Percentiles rank a stretch among this genome's conserved stretches.
These are phyloP conservation scores for Sebastes minor DNA, from an alignment of 2,797 vertebrate genomes.

Conservation along the genomic window DNA sequence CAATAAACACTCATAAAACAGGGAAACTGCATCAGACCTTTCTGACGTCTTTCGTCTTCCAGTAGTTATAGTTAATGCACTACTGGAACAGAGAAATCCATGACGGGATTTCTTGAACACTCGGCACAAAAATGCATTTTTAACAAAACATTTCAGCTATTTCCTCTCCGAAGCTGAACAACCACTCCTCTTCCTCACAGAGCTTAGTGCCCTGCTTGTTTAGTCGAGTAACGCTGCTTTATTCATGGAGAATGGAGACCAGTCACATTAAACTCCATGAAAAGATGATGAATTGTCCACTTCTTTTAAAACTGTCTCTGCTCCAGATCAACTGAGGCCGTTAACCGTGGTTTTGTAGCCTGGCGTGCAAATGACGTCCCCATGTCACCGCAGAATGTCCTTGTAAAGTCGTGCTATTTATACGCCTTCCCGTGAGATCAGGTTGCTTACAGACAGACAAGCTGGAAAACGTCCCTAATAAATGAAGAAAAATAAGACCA, in stretches of 20 bases:
- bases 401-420: too few relatives aligned
- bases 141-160: not conserved
- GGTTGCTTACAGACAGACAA: not conserved
- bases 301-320: not conserved
- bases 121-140: not conserved
- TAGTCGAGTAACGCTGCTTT: not conserved
- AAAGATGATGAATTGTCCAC: not conserved
- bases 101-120: not conserved
- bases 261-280: not conserved
- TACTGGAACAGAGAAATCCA: too few relatives aligned
- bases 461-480: not conserved
- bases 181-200: not conserved
- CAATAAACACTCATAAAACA: too few relatives aligned
- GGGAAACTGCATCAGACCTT: too few relatives aligned
- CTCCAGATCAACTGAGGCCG: not conserved
- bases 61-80: too few relatives aligned
- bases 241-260: not conserved
- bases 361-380: too few relatives aligned
- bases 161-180: not conserved
- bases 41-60: too few relatives aligned
- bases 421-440: not conserved
- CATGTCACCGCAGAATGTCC: too few relatives aligned
- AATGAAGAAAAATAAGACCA: not conserved
- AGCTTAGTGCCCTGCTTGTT: not conserved
- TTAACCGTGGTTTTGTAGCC: too few relatives aligned